Evolutionary conservation across 1,140 invertebrate species (phyloP).

Genomic region (Bombyx mandarina): DNA sequence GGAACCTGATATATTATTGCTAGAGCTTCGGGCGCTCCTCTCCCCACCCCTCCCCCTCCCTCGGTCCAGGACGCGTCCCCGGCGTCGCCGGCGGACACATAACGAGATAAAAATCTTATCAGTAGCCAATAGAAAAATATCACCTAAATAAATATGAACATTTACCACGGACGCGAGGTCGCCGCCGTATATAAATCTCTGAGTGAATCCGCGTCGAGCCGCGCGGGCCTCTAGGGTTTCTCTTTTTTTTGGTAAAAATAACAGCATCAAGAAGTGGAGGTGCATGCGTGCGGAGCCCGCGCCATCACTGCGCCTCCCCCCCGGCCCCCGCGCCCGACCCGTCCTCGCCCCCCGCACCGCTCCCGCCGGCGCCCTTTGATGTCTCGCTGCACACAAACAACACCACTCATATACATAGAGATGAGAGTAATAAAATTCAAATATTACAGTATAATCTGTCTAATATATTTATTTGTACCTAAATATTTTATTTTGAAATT

Average conservation of each 20-base stretch:
- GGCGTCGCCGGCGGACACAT: constrained; percentile 37
- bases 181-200: constrained; percentile 14
- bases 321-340: constrained; percentile 23
- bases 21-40: constrained; percentile 59
- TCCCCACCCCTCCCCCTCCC: constrained; percentile 27
- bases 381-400: constrained; percentile 28
- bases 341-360: constrained; percentile 10
- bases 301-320: constrained; percentile 39
- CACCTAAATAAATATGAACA: constrained; percentile 68
- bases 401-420: too few relatives aligned
- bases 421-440: too few relatives aligned
- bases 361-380: constrained; percentile 22
- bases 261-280: constrained; percentile 54
- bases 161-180: constrained; percentile 31
- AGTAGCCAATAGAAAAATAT: constrained; percentile 71
- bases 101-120: constrained; percentile 64
- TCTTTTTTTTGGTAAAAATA: constrained; percentile 59
- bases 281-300: constrained; percentile 25
- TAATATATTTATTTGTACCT: too few relatives aligned
- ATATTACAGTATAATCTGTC: too few relatives aligned
- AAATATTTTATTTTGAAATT: too few relatives aligned
- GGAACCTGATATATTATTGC: constrained; percentile 71
- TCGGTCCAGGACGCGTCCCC: constrained; percentile 30
- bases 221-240: constrained; percentile 18
- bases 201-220: background rate